phyloP scores from a whole-genome alignment of 2,888 invertebrate species.

The Tipula confusa region DNA sequence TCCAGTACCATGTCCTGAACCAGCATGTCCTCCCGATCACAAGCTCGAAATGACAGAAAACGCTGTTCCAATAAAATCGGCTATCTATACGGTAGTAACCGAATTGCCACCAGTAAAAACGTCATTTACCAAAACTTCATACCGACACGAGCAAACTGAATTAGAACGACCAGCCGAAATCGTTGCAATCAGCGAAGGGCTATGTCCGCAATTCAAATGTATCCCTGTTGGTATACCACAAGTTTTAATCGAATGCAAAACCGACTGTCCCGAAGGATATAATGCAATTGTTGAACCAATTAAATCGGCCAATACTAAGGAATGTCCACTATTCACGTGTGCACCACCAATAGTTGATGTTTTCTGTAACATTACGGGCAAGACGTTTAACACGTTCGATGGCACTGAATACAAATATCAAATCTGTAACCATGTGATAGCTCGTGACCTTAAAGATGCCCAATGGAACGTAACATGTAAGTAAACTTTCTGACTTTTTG shows the following conservation, averaged over 20 bases:
- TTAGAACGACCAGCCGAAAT: neutral
- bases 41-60: neutral
- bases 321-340: slow-evolving; percentile 59
- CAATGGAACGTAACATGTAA: slow-evolving; percentile 69
- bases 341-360: slow-evolving; percentile 61
- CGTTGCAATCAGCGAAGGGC: neutral
- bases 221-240: neutral
- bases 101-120: neutral
- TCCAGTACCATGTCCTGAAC: slow-evolving; percentile 47
- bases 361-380: slow-evolving; percentile 61
- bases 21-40: slow-evolving; percentile 52
- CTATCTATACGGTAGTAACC: neutral
- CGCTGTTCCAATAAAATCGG: neutral
- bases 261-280: slow-evolving; percentile 48
- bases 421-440: slow-evolving; percentile 76
- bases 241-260: neutral
- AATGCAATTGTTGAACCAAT: slow-evolving; percentile 52
- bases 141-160: neutral
- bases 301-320: slow-evolving; percentile 43
- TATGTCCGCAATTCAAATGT: neutral
- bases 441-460: slow-evolving; percentile 61
- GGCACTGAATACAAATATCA: slow-evolving; percentile 75
- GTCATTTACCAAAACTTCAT: neutral
- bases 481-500: slow-evolving; percentile 38
- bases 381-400: slow-evolving; percentile 76